These are phyloP conservation scores for Cosmia trapezina DNA, from an alignment of 2,888 invertebrate species.

Conservation along the genomic window DNA sequence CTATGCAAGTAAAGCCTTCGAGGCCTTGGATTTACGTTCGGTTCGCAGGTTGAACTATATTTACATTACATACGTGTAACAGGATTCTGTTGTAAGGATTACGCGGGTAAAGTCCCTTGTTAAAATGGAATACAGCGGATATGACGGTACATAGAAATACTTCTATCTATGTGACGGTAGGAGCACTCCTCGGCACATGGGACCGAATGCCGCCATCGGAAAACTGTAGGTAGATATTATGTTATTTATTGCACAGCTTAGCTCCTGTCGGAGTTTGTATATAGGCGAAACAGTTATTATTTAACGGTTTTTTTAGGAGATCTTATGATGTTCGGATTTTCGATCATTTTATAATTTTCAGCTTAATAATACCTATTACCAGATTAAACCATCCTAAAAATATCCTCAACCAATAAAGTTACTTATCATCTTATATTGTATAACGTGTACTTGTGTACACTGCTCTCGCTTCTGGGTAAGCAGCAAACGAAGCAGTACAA, in stretches of 20 bases:
- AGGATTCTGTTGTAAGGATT: constrained; percentile 31
- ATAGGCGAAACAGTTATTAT: not conserved
- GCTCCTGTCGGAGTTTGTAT: not conserved
- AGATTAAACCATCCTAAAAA: not conserved
- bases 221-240: not conserved
- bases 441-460: not conserved
- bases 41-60: constrained; percentile 19
- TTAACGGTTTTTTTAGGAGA: not conserved
- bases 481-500: constrained; percentile 33
- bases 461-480: constrained; percentile 8
- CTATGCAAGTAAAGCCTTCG: constrained; percentile 25
- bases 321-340: too few relatives aligned
- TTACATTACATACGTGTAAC: constrained; percentile 39
- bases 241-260: not conserved
- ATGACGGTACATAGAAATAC: not conserved
- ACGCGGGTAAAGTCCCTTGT: constrained; percentile 28
- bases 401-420: not conserved
- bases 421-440: not conserved
- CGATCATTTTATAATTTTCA: not conserved
- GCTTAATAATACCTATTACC: not conserved
- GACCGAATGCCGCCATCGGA: not conserved
- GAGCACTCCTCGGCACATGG: constrained; percentile 2
- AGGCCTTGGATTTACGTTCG: constrained; percentile 42
- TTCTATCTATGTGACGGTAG: too few relatives aligned
- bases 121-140: constrained; percentile 32